Evolutionary conservation across 2,113 vertebrate genomes (phyloP), one percentile per base, ranked within the genome.

Genomic region (Trogon surrucura): DNA sequence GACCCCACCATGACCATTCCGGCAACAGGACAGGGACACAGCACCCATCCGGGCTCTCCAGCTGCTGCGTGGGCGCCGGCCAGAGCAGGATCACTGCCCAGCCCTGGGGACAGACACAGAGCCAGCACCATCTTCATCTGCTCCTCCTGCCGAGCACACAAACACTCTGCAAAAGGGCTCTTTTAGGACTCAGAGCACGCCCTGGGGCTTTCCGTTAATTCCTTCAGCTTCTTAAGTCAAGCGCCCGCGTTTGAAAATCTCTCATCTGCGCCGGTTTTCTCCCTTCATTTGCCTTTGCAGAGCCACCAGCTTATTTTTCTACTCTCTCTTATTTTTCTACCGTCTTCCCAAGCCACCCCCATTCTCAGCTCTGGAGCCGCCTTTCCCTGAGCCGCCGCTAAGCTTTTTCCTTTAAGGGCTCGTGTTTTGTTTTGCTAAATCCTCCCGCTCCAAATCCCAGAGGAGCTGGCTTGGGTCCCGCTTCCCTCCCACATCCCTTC

Each of bases 171-270:
- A 47, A 62, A 89, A 82, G 80, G 6, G 1, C 1, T 11, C 53
- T 62, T 71, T 74, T 16, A 47, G 44, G 79, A 72, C 74, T 79
- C 75, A 47, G 60, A 96, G 90, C 70, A 54, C 2, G 3, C 60
- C 69, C 45, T 3, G 1, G 44, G 56, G 71, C 51, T 67, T 79
- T 80, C 84, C 0, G 1, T 78, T 91, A 85, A 94, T 62, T 80
- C 93, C 69, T 85, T 91, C 85, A 90, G 93, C 95, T 89, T 77
- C 88, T 91, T 47, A 57, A 92, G 41, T 65, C 74, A 79, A 92
- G 84, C n/a, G 66, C 48, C 47, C 34, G 41, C 4, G 2, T 62
- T 80, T 7, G 26, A 73, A 41, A 66, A 74, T 57, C 41, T 61
- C 82, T 75, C 79, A 88, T 80, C 85, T 69, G 47, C 1, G 0